Evolutionary conservation across 2,797 vertebrate species (phyloP).

Genomic region (Falco cherrug): DNA sequence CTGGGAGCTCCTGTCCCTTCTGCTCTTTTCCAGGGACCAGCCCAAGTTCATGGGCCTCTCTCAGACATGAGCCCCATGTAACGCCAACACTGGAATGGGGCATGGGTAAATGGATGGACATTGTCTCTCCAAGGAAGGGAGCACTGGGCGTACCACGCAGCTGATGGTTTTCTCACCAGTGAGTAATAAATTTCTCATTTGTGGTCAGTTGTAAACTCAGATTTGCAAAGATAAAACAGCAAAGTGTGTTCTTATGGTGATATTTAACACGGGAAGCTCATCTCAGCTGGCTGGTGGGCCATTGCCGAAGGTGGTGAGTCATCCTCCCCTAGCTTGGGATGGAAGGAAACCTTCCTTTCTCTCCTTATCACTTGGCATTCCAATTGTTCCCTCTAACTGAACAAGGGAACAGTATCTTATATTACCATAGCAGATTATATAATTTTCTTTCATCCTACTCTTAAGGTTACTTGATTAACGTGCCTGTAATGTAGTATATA

Average conservation of each 20-base stretch:
- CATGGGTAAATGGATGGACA: rapidly evolving
- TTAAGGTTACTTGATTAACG: not conserved
- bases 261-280: not conserved
- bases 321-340: not conserved
- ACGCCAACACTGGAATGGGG: rapidly evolving
- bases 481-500: not conserved
- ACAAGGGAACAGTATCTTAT: not conserved
- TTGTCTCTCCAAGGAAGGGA: rapidly evolving
- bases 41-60: rapidly evolving
- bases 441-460: not conserved
- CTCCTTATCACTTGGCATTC: not conserved
- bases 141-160: rapidly evolving
- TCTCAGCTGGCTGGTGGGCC: not conserved
- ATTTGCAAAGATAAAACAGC: not conserved
- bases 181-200: not conserved
- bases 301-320: not conserved
- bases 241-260: not conserved
- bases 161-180: not conserved
- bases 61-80: rapidly evolving
- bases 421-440: not conserved
- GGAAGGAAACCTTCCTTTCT: not conserved
- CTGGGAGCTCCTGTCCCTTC: not conserved
- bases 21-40: not conserved
- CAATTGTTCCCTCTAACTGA: not conserved
- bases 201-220: not conserved